Evolutionary conservation across 2,888 invertebrate genomes (phyloP), one percentile per base, ranked within the genome.

Genomic region (Fragum whitleyi): DNA sequence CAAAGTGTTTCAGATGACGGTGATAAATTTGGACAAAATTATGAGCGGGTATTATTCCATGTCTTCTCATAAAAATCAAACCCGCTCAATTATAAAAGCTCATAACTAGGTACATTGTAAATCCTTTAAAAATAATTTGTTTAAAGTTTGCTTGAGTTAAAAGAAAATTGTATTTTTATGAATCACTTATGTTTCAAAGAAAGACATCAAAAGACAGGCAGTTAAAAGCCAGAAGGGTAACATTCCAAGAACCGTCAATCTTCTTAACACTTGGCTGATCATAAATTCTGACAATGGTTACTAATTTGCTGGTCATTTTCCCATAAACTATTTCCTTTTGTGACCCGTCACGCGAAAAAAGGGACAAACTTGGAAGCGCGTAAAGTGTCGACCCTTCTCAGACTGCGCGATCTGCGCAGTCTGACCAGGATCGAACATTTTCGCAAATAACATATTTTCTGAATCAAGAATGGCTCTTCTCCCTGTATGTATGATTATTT

Each of bases 281-380:
- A 83, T 73, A 77, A 70, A 77, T 61, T 67, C 77, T 65, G 73
- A 76, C 72, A 59, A 71, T 55, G 55, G 72, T 78, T 75, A 55
- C 77, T 82, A 75, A 79, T 79, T 76, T 76, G 69, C 73, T 78
- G 82, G 76, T 76, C 79, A 76, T 78, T 79, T 75, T 73, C 75
- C 78, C 74, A 81, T 81, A 81, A 81, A 81, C 71, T 74, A 78
- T 59, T 59, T n/a, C 36, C 70, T 7, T n/a, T n/a, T n/a, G n/a
- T n/a, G n/a, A n/a, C n/a, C n/a, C n/a, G n/a, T n/a, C n/a, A n/a
- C n/a, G n/a, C n/a, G n/a, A n/a, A n/a, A n/a, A n/a, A n/a, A n/a
- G n/a, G n/a, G n/a, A n/a, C n/a, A n/a, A n/a, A n/a, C n/a, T n/a
- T n/a, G n/a, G n/a, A n/a, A n/a, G n/a, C n/a, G n/a, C n/a, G n/a